Evolutionary conservation across 2,888 invertebrate species (phyloP).

Genomic region (Dione juno): DNA sequence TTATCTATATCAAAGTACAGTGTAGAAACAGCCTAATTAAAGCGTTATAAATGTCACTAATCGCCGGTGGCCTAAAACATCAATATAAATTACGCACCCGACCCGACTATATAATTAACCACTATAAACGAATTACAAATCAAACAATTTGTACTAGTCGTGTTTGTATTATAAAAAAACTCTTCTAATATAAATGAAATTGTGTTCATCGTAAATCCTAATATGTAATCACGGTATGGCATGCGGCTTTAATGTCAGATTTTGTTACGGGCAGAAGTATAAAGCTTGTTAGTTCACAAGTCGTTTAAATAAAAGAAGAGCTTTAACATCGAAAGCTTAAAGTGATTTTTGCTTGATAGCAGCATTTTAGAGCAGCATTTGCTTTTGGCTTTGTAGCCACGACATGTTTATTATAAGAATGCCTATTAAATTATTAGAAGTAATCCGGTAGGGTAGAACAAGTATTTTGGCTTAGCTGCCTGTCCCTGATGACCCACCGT

Average conservation of each 20-base stretch:
- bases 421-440: slow-evolving; percentile 80
- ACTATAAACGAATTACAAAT: slow-evolving; percentile 76
- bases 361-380: slow-evolving; percentile 42
- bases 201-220: slow-evolving; percentile 77
- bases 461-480: slow-evolving; percentile 73
- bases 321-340: slow-evolving; percentile 46
- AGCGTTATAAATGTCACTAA: slow-evolving; percentile 62
- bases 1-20: slow-evolving; percentile 29
- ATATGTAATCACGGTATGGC: slow-evolving; percentile 70
- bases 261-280: slow-evolving; percentile 73
- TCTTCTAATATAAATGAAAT: slow-evolving; percentile 64
- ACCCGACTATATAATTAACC: slow-evolving; percentile 68
- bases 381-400: slow-evolving; percentile 61
- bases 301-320: slow-evolving; percentile 27
- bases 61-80: slow-evolving; percentile 47
- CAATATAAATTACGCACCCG: slow-evolving; percentile 66
- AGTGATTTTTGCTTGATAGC: slow-evolving; percentile 43
- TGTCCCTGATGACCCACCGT: slow-evolving; percentile 52
- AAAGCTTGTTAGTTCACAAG: slow-evolving; percentile 57
- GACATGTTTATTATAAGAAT: slow-evolving; percentile 82
- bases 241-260: slow-evolving; percentile 76
- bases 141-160: slow-evolving; percentile 75
- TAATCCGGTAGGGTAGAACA: slow-evolving; percentile 72
- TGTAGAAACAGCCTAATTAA: slow-evolving; percentile 56
- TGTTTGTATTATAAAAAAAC: slow-evolving; percentile 75